Evolutionary conservation across 2,113 vertebrate species (phyloP).

Genomic region (Coptodon rendalli): DNA sequence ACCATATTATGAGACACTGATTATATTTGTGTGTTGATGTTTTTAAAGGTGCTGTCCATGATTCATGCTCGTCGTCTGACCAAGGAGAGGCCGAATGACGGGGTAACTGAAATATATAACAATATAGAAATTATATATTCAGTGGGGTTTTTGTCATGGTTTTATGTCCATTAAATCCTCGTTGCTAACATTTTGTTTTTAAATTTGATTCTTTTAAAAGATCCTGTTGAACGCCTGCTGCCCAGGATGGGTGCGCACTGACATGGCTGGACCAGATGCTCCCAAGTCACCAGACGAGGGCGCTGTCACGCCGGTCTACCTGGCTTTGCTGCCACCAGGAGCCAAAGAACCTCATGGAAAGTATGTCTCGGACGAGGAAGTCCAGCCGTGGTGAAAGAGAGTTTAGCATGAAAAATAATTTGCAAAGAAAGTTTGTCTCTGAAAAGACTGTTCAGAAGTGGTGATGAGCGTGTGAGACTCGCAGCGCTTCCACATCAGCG

Average conservation of each 20-base stretch:
- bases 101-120: slow-evolving; percentile 12
- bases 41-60: slow-evolving; percentile 72
- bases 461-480: slow-evolving; percentile 46
- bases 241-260: slow-evolving; percentile 90
- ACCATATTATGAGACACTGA: not conserved
- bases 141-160: fast-evolving
- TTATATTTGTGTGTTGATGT: not conserved
- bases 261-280: slow-evolving; percentile 82
- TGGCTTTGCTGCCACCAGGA: slow-evolving; percentile 79
- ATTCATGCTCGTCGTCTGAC: slow-evolving; percentile 77
- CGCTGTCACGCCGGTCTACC: slow-evolving; percentile 82
- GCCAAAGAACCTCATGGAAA: slow-evolving; percentile 79
- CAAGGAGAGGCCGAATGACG: slow-evolving; percentile 70
- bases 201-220: not conserved
- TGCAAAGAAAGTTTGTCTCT: slow-evolving; percentile 69
- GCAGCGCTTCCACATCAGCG: fast-evolving
- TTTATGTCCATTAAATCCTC: not conserved
- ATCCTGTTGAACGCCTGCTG: slow-evolving; percentile 90
- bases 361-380: slow-evolving; percentile 54
- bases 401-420: not conserved
- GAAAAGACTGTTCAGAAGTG: slow-evolving; percentile 77
- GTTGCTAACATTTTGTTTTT: fast-evolving
- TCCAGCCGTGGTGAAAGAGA: not conserved
- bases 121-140: fast-evolving
- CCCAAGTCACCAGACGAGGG: slow-evolving; percentile 85